Evolutionary conservation across 1,140 invertebrate species (phyloP), one percentile per base, ranked within the genome.

Genomic region (Drosophila erecta): DNA sequence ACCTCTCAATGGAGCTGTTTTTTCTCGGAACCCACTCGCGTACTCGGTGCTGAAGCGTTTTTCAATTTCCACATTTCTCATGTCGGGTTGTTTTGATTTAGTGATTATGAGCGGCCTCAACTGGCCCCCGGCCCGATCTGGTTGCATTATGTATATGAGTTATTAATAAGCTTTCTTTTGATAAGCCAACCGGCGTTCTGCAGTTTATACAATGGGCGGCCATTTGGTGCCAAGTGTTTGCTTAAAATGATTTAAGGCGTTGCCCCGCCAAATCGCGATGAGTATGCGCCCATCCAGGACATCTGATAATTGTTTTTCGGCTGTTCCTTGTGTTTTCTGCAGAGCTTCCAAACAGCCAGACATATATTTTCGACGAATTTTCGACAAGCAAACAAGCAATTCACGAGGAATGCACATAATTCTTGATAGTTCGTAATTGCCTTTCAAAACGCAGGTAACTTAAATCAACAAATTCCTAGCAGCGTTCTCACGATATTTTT

Each of bases 51-150:
- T 62, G 64, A 75, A 83, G 67, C 55, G 78, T 79, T 87, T 87
- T 87, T 87, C 83, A 87, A 87, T 87, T 87, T 89, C 86, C 79
- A 79, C 81, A 87, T 89, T 87, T 89, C 84, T 83, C 69, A 81
- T 69, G 83, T 72, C 76, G 71, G 76, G 35, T 24, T 69, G 59
- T 83, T 87, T 79, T 87, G 83, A 87, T 89, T 87, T 87, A 89
- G 79, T 61, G 83, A 86, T 86, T 87, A 79, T 65, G 62, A 57
- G 59, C 40, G 59, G 37, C 46, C 44, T 10, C 44, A 35, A 12
- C 57, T n/a, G 20, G 47, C 47, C 49, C 46, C 59, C 12, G 49
- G 37, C 27, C 37, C 47, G 22, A 44, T 33, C 47, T 50, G 47
- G 47, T 30, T 50, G 57, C 64, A 54, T 70, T 64, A 72, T 75